These are phyloP conservation scores for Potamilus streckersoni DNA, from an alignment of 1,140 invertebrate genomes.

Conservation along the genomic window DNA sequence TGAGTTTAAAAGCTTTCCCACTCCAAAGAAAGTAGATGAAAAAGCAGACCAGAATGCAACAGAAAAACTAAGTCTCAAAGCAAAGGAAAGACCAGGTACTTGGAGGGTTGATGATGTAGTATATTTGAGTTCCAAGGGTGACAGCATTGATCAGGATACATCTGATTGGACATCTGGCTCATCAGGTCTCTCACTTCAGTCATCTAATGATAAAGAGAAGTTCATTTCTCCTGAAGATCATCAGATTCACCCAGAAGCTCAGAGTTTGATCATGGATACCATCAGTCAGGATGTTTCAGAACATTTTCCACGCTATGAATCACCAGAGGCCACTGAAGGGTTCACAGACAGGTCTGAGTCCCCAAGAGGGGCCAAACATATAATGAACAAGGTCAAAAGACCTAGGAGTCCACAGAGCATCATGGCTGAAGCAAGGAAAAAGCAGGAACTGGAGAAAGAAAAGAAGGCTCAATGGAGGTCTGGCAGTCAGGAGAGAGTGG, in stretches of 20 bases:
- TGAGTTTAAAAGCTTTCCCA: no score
- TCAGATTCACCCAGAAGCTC: slow-evolving; percentile 25
- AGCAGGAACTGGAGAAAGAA: slow-evolving; percentile 32
- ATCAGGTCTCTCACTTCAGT: slow-evolving; percentile 26
- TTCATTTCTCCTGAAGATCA: slow-evolving; percentile 11
- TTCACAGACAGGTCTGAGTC: no score
- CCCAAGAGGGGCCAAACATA: no score
- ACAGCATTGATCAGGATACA: slow-evolving; percentile 23
- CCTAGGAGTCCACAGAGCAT: slow-evolving; percentile 40
- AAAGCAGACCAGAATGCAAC: no score
- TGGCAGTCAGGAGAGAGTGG: slow-evolving; percentile 25
- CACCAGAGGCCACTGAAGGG: no score
- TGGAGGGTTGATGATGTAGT: no score
- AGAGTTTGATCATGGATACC: slow-evolving; percentile 41
- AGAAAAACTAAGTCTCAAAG: no score
- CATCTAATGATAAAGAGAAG: slow-evolving; percentile 21
- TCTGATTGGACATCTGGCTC: slow-evolving; percentile 33
- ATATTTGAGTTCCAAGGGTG: not conserved
- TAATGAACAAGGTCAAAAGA: slow-evolving; percentile 19
- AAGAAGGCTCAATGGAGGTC: slow-evolving; percentile 30
- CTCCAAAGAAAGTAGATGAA: no score
- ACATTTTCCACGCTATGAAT: slow-evolving; percentile 5
- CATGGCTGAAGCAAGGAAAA: slow-evolving; percentile 39
- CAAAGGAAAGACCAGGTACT: no score
- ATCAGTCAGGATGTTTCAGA: slow-evolving; percentile 39